Base-by-base conservation (phyloP, 2,797 vertebrate species). In the Acanthurus tractus region DNA sequence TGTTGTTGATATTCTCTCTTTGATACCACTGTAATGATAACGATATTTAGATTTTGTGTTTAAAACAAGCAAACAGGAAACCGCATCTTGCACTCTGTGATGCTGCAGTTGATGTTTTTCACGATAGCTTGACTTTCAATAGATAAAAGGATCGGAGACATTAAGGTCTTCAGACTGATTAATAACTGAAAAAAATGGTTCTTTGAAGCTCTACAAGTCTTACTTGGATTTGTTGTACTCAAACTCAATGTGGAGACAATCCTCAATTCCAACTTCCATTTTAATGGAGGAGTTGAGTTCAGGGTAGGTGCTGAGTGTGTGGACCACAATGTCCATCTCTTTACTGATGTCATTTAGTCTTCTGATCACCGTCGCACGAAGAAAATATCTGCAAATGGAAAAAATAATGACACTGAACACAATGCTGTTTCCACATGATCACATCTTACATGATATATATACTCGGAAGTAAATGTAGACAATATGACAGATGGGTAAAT, bases 201-300 rank as follows among this genome's bases (percentile, higher is more conserved):
- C 70, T 52, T 13, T 53, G 8, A 15, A 29, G 22, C 17, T 6
- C 54, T 7, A 36, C 2, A n/a, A 54, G 12, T 45, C 97, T 96
- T 94, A 99, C 98, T 99, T 99, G 92, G 98, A 99, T 86, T 99
- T 99, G 93, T 99, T 99, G 84, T 99, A 99, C 91, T 99, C 98
- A 25, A 99, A 99, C 91, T 99, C 98, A 36, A 99, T 99, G 93
- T 99, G 98, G 70, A 99, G 96, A 83, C 98, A 99, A 76, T 99
- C 98, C 87, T 99, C 98, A 0, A 99, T 99, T 36, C 98, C 98
- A 54, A 99, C 98, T 88, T 99, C 98, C 98, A 99, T 99, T 91
- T 98, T 99, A 80, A 99, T 99, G 67, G 98, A 99, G 11, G 98
- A 99, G 93, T 99, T 99, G 87, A 99, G 95, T 85, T 99, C 98